Percentiles rank a stretch among this genome's conserved stretches.
phyloP scores from a whole-genome alignment of 2,113 vertebrate genomes.

The Spea bombifrons region DNA sequence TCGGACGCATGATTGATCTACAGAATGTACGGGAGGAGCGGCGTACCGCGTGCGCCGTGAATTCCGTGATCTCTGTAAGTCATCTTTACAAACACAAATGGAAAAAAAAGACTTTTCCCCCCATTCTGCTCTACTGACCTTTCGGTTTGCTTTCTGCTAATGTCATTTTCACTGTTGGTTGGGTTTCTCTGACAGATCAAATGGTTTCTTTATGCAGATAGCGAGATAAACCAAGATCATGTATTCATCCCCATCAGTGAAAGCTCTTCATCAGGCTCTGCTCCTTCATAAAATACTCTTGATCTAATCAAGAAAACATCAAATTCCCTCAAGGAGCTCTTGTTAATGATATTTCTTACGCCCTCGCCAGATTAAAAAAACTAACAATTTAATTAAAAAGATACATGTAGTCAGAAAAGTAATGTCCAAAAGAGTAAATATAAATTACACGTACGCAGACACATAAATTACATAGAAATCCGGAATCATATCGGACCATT shows the following conservation, averaged over 20 bases:
- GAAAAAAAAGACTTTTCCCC: conserved; percentile 4
- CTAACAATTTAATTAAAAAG: conserved; percentile 67
- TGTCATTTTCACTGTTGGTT: conserved; percentile 71
- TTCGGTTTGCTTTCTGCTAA: conserved; percentile 66
- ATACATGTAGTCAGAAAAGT: conserved; percentile 58
- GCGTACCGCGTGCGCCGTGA: not conserved
- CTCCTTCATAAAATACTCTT: conserved; percentile 59
- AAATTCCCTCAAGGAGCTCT: conserved; percentile 57
- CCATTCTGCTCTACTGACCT: conserved; percentile 62
- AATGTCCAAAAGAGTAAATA: conserved; percentile 56
- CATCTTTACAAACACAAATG: conserved; percentile 45
- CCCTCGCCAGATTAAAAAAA: conserved; percentile 61
- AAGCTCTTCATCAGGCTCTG: conserved; percentile 62
- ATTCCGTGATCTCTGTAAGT: conserved; percentile 19
- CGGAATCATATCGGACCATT: conserved; percentile 10
- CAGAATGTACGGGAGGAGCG: too few relatives aligned
- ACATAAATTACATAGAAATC: conserved; percentile 44
- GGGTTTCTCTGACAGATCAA: conserved; percentile 60
- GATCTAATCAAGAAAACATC: conserved; percentile 66
- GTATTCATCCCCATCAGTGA: conserved; percentile 58
- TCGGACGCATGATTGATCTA: not conserved
- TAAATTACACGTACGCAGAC: conserved; percentile 55
- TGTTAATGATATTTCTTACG: conserved; percentile 64
- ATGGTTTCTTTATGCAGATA: conserved; percentile 64
- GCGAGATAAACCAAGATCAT: conserved; percentile 58